Percentiles rank a stretch among this genome's conserved stretches.
Evolutionary conservation across 2,797 vertebrate species (phyloP).

Genomic region (Xenentodon cancila): DNA sequence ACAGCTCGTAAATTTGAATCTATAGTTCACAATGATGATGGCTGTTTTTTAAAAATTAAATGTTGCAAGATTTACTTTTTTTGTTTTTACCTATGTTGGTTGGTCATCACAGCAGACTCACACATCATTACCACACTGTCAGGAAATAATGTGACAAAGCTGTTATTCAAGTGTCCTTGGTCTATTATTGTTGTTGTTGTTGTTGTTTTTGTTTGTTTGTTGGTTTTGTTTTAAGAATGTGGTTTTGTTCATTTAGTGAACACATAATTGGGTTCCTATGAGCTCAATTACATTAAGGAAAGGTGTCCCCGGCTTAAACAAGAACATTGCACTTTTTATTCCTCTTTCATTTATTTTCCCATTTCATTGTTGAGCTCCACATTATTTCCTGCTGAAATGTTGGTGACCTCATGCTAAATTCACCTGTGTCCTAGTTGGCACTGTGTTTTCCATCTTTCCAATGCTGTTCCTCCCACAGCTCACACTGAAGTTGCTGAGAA

Average conservation of each 20-base stretch:
- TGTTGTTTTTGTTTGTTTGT: no score
- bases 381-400: constrained; percentile 38
- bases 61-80: no score
- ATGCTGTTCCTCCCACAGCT: constrained; percentile 36
- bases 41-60: no score
- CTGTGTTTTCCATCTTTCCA: constrained; percentile 40
- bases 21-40: no score
- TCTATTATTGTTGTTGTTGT: no score
- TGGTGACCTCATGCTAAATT: constrained; percentile 51
- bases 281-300: constrained; percentile 31
- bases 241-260: constrained; percentile 15
- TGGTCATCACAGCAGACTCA: no score
- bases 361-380: constrained; percentile 38
- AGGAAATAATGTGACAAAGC: no score
- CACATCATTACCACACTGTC: no score
- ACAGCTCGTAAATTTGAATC: no score
- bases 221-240: background rate
- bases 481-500: constrained; percentile 40
- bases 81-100: no score
- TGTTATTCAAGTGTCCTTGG: no score
- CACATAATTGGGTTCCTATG: constrained; percentile 23
- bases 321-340: constrained; percentile 36
- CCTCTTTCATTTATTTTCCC: background rate
- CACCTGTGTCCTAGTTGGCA: constrained; percentile 66
- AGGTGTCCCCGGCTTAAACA: constrained; percentile 38